phyloP scores from a whole-genome alignment of 30 jellyfish, hydroid and myxozoan species.

The Cassiopea andromeda region DNA sequence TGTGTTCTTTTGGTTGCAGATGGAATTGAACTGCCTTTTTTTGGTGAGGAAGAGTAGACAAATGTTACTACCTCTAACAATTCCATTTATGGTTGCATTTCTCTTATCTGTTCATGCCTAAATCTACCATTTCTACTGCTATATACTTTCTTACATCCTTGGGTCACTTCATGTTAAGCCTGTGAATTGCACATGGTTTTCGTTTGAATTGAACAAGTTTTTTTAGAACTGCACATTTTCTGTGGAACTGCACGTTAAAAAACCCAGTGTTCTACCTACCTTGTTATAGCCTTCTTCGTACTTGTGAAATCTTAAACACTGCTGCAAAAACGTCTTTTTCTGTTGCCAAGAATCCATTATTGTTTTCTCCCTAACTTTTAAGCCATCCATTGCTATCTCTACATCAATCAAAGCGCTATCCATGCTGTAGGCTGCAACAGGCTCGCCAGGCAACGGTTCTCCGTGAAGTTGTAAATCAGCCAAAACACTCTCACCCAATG shows the following conservation, averaged over 20 bases:
- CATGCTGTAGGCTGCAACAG: slow-evolving; percentile 83
- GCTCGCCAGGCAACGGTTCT: slow-evolving; percentile 81
- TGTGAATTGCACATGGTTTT: too few species aligned
- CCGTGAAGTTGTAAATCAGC: slow-evolving; percentile 64
- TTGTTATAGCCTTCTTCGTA: slow-evolving; percentile 75
- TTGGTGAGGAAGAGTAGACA: too few species aligned
- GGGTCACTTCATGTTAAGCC: too few species aligned
- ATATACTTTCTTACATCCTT: too few species aligned
- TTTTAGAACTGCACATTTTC: neutral
- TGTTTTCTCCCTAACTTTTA: slow-evolving; percentile 54
- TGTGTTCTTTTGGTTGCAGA: too few species aligned
- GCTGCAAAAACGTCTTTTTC: slow-evolving; percentile 45
- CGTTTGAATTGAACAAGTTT: neutral
- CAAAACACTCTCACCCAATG: slow-evolving; percentile 63
- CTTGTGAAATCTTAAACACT: slow-evolving; percentile 59
- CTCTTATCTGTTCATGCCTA: too few species aligned
- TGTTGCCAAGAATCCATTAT: slow-evolving; percentile 73
- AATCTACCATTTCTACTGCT: too few species aligned
- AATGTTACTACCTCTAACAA: too few species aligned
- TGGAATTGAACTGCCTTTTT: too few species aligned
- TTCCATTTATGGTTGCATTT: too few species aligned
- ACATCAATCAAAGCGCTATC: slow-evolving; percentile 70
- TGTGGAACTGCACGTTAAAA: too few species aligned
- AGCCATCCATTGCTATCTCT: slow-evolving; percentile 71
- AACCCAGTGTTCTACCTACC: too few species aligned